A percentile compares a stretch with the other conserved stretches of the same genome.
Evolutionary conservation across 2,113 vertebrate genomes (phyloP).

Genomic region (Dolichotis patagonum): DNA sequence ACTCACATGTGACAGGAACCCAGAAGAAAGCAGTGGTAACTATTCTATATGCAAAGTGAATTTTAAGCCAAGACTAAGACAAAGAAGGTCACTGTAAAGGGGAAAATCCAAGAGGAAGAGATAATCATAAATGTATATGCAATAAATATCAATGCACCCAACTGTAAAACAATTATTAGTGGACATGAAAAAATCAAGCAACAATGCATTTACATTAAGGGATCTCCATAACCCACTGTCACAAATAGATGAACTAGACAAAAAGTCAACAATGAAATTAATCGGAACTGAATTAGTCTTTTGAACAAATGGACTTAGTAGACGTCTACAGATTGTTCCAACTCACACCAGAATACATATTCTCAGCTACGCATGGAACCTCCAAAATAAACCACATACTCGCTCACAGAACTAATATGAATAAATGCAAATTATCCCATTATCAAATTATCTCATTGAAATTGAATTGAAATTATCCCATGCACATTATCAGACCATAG

Average conservation of each 20-base stretch:
- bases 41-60: too few species aligned
- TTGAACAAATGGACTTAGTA: neutral
- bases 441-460: too few species aligned
- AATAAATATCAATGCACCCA: neutral
- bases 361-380: neutral
- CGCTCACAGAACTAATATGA: neutral
- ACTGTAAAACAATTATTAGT: neutral
- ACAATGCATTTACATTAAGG: neutral
- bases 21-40: neutral
- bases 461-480: neutral
- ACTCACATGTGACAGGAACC: neutral
- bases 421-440: too few species aligned
- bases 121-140: neutral
- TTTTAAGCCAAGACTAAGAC: neutral
- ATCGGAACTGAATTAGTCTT: neutral
- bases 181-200: neutral
- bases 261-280: neutral
- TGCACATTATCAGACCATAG: too few species aligned
- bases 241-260: neutral
- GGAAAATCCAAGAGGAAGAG: neutral
- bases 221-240: neutral
- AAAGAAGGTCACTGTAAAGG: neutral
- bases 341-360: neutral
- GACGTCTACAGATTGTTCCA: neutral
- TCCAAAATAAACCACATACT: neutral